phyloP scores from a whole-genome alignment of 1,140 invertebrate genomes.

The Platorchestia sp. region DNA sequence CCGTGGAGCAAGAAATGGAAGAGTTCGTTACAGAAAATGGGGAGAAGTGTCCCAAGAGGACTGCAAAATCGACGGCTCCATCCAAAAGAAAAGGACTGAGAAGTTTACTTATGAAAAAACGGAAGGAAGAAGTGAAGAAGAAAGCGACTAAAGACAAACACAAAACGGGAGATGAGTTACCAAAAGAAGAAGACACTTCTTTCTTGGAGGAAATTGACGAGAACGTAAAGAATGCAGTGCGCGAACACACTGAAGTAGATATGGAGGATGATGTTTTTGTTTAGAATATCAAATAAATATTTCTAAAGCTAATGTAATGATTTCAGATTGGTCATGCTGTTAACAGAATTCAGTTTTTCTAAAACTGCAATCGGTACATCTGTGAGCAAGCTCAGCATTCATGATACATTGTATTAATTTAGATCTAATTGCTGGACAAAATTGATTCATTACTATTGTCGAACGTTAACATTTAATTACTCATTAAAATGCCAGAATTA shows the following conservation, averaged over 20 bases:
- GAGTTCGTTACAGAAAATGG: not conserved
- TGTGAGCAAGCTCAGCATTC: not conserved
- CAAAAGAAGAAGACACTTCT: not conserved
- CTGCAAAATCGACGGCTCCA: not conserved
- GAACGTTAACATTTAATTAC: not conserved
- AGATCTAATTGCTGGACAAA: not conserved
- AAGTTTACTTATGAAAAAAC: not conserved
- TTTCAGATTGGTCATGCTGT: not conserved
- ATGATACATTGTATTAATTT: not conserved
- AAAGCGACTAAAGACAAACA: not conserved
- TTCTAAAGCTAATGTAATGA: not conserved
- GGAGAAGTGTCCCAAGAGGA: not conserved
- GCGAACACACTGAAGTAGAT: not conserved
- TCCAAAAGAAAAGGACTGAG: not conserved
- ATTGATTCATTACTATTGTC: not conserved
- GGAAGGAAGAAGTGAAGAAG: not conserved
- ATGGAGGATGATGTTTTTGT: conserved; percentile 24
- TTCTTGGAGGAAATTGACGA: not conserved
- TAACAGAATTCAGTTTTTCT: not conserved
- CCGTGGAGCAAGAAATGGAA: not conserved
- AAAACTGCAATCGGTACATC: not conserved
- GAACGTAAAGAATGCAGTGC: not conserved
- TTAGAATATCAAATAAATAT: not conserved
- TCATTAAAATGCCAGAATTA: too few species aligned
- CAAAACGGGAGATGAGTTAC: not conserved